Conservation (phyloP, 2,797 vertebrate genomes). For the Muscicapa comitata region DNA sequence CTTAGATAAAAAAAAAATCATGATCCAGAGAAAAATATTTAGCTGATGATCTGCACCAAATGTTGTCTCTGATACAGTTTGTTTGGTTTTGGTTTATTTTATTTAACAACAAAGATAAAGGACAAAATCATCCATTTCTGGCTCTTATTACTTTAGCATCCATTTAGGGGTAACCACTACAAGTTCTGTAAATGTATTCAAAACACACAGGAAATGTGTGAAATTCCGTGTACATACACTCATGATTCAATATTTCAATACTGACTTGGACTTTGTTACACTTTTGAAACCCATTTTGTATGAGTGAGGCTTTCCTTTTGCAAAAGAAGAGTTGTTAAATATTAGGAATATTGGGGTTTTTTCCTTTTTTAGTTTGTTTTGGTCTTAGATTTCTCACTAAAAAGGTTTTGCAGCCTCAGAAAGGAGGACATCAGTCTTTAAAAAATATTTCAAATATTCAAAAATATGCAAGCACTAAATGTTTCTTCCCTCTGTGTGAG, state of each 20-base stretch:
- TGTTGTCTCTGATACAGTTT: background rate
- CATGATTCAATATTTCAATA: background rate
- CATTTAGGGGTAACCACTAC: background rate
- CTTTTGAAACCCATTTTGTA: background rate
- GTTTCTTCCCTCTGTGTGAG: background rate
- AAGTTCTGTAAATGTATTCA: background rate
- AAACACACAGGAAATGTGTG: background rate
- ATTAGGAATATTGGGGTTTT: too few relatives aligned
- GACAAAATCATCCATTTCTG: background rate
- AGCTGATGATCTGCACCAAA: background rate
- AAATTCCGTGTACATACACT: background rate
- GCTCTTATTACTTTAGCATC: background rate
- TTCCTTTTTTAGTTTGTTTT: background rate
- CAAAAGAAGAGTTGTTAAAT: background rate
- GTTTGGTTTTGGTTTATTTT: background rate
- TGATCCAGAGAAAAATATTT: background rate
- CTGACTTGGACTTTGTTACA: background rate
- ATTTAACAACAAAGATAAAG: background rate
- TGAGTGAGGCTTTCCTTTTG: background rate
- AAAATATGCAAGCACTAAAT: background rate
- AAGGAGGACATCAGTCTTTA: background rate
- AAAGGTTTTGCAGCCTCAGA: background rate
- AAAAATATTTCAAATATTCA: background rate
- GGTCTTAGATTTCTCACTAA: background rate
- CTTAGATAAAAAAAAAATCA: background rate